A percentile compares a stretch with the other conserved stretches of the same genome.
These are phyloP conservation scores for Galbula dea DNA, from an alignment of 2,113 vertebrate genomes.

Conservation along the genomic window DNA sequence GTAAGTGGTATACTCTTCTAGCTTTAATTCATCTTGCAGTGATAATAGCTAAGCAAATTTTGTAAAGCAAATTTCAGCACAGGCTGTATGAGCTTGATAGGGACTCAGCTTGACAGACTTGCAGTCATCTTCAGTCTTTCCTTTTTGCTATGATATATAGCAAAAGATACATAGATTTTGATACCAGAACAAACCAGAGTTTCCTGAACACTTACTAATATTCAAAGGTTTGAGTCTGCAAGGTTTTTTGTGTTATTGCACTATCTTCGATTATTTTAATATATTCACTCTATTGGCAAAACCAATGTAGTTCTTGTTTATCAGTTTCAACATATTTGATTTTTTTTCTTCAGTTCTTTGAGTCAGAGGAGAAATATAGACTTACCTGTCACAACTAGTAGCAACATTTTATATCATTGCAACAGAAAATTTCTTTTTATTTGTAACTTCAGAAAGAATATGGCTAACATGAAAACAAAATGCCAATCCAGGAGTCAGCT, in stretches of 20 bases:
- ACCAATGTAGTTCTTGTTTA: neutral
- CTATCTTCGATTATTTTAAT: neutral
- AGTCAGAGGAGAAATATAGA: neutral
- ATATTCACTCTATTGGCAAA: neutral
- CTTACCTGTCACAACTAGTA: neutral
- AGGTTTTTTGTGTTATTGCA: neutral
- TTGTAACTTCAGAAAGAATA: slow-evolving; percentile 23
- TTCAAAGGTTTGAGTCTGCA: neutral
- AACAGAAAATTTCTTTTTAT: neutral
- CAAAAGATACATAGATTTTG: neutral
- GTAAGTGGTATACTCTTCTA: neutral
- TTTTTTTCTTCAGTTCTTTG: neutral
- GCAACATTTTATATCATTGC: neutral
- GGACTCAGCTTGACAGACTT: neutral
- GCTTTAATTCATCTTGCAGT: neutral
- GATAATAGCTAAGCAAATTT: neutral
- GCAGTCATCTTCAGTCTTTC: neutral
- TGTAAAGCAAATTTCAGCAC: neutral
- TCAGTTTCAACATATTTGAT: neutral
- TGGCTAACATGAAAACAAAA: slow-evolving; percentile 32
- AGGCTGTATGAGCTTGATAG: neutral
- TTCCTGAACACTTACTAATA: neutral
- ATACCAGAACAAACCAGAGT: neutral
- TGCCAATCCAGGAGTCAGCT: slow-evolving; percentile 28
- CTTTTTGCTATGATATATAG: neutral